These are phyloP conservation scores for Tadarida brasiliensis DNA, from an alignment of 2,797 vertebrate species.

Conservation along the genomic window DNA sequence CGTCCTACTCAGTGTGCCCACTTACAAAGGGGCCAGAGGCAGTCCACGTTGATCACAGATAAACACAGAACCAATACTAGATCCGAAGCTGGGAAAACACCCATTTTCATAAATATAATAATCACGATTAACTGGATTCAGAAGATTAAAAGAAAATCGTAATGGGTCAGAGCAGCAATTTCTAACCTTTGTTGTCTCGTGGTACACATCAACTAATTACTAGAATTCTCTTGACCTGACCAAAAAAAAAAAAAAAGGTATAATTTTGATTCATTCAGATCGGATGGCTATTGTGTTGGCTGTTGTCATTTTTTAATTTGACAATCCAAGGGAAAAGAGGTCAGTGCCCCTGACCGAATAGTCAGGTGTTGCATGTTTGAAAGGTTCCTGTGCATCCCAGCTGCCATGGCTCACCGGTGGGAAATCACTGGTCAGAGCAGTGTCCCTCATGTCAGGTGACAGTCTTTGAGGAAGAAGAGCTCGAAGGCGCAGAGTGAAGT, in stretches of 20 bases:
- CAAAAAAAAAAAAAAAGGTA: background rate
- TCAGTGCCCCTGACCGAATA: background rate
- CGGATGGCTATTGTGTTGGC: background rate
- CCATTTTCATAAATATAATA: slow-evolving; percentile 60
- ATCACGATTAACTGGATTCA: background rate
- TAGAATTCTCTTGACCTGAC: background rate
- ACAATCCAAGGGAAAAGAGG: background rate
- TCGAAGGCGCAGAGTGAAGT: background rate
- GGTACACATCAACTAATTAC: background rate
- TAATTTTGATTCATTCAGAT: background rate
- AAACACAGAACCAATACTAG: slow-evolving; percentile 56
- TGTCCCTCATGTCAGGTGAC: background rate
- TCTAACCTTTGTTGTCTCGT: background rate
- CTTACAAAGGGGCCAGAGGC: background rate
- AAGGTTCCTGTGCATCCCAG: background rate
- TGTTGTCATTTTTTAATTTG: background rate
- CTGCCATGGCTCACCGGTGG: background rate
- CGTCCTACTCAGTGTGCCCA: background rate
- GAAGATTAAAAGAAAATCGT: background rate
- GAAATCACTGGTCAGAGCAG: background rate
- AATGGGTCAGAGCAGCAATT: background rate
- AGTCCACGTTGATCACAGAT: background rate
- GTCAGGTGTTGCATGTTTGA: background rate
- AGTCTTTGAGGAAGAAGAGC: background rate
- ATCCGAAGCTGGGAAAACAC: slow-evolving; percentile 51